Evolutionary conservation across 2,888 invertebrate genomes (phyloP), one percentile per base, ranked within the genome.

Genomic region (Oscheius sp.): DNA sequence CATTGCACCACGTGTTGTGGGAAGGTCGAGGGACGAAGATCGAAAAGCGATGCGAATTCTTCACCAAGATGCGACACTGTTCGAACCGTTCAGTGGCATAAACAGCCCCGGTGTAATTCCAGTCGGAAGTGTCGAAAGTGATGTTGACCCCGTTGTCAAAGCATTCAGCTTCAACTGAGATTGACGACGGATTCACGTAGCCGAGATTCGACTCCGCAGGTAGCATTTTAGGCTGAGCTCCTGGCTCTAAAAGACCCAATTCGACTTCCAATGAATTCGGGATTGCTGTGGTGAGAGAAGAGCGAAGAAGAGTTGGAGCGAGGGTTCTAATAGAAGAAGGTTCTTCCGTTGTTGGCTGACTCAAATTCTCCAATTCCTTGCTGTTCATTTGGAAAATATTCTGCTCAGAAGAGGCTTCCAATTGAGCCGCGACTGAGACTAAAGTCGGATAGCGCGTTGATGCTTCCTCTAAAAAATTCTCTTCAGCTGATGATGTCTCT

Each of bases 11-110:
- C 25, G 81, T 78, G 55, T 83, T 81, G 52, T 80, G 72, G 27
- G 69, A 65, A 0, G 86, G 86, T 3, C 83, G 72, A 10, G 83
- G 80, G 20, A 86, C 75, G 73, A 85, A 86, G 6, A 86, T 69
- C 6, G 81, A 76, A 55, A 84, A 84, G 17, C 65, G 53, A 4
- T 66, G 48, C 10, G 76, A 23, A 20, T 75, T 70, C 33, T 75
- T 77, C 27, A 84, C 75, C 33, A 82, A 73, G 0, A 77, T 73
- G 0, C 83, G 76, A 65, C 86, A 86, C 53, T 82, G 79, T 4
- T 80, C 76, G 66, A 83, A 86, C 4, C 86, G 71, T 66, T 86
- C 86, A 1, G 84, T 82, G 6, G 86, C 86, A 50, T 86, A 86
- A 6, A 86, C 75, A 0, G 81, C 86, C 15, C 86, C 86, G 2